phyloP scores from a whole-genome alignment of 2,113 vertebrate species.

The Lophius piscatorius region DNA sequence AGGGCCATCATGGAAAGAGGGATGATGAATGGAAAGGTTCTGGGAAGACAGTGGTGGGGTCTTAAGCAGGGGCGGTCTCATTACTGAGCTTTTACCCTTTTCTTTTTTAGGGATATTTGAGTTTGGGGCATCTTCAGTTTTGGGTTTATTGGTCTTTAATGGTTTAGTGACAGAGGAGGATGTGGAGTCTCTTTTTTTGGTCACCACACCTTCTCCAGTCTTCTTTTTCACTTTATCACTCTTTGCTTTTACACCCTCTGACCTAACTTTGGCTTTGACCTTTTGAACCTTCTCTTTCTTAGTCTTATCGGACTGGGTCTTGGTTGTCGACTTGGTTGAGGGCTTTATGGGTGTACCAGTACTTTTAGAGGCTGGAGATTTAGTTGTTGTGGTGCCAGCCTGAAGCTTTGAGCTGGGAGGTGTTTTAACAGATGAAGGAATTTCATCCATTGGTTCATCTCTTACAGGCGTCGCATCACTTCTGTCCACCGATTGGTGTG shows the following conservation, averaged over 20 bases:
- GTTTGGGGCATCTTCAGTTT: conserved; percentile 53
- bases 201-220: conserved; percentile 57
- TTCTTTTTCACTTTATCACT: conserved; percentile 88
- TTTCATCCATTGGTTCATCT: conserved; percentile 95
- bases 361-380: conserved; percentile 65
- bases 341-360: conserved; percentile 85
- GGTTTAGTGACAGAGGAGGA: conserved; percentile 75
- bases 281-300: conserved; percentile 68
- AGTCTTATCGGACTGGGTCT: conserved; percentile 50
- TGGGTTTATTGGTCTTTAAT: conserved; percentile 50
- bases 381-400: conserved; percentile 11
- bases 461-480: conserved; percentile 95
- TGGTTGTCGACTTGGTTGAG: conserved; percentile 44
- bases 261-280: conserved; percentile 72
- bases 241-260: conserved; percentile 84
- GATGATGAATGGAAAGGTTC: conserved; percentile 34
- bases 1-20: conserved; percentile 48
- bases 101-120: conserved; percentile 60
- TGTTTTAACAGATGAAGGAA: conserved; percentile 55
- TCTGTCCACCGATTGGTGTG: conserved; percentile 85
- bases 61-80: conserved; percentile 44
- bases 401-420: conserved; percentile 54
- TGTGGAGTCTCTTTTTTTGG: conserved; percentile 86
- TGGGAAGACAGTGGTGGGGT: conserved; percentile 57
- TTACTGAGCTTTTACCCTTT: conserved; percentile 50